Conservation (phyloP, 1,140 invertebrate genomes). For the Drosophila sp. region DNA sequence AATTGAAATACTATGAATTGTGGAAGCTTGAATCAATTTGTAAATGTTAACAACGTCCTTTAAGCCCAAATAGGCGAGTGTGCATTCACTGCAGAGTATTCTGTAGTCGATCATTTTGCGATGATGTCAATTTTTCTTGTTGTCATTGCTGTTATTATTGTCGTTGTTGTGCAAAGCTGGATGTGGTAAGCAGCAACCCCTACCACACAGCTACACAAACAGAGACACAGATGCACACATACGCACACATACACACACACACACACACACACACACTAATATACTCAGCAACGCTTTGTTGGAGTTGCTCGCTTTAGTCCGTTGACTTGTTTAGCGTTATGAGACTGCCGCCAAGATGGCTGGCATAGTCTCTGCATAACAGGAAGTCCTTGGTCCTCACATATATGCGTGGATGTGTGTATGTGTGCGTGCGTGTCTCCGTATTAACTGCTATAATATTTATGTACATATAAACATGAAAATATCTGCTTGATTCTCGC, state of each 20-base stretch:
- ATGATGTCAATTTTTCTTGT: neutral
- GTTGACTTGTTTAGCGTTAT: conserved; percentile 68
- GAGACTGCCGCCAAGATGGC: conserved; percentile 56
- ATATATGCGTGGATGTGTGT: conserved; percentile 3
- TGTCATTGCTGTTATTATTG: conserved; percentile 35
- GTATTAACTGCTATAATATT: conserved; percentile 58
- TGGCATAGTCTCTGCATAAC: conserved; percentile 37
- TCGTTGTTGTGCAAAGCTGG: conserved; percentile 18
- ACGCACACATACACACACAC: conserved; percentile 21
- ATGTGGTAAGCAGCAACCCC: conserved; percentile 13
- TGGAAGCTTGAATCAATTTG: too few species aligned
- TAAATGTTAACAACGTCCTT: neutral
- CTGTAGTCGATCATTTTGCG: too few species aligned
- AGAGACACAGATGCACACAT: conserved; percentile 6
- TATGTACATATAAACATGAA: conserved; percentile 53
- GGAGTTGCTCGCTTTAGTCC: conserved; percentile 6
- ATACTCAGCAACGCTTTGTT: neutral
- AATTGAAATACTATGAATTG: too few species aligned
- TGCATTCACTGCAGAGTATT: neutral
- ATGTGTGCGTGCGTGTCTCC: conserved; percentile 9
- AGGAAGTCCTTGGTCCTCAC: conserved; percentile 26
- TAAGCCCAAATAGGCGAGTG: neutral
- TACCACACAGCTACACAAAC: neutral
- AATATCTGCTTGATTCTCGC: conserved; percentile 11
- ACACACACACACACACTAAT: neutral